These are phyloP conservation scores for Netelia inedita DNA, from an alignment of 2,888 invertebrate genomes.

Conservation along the genomic window DNA sequence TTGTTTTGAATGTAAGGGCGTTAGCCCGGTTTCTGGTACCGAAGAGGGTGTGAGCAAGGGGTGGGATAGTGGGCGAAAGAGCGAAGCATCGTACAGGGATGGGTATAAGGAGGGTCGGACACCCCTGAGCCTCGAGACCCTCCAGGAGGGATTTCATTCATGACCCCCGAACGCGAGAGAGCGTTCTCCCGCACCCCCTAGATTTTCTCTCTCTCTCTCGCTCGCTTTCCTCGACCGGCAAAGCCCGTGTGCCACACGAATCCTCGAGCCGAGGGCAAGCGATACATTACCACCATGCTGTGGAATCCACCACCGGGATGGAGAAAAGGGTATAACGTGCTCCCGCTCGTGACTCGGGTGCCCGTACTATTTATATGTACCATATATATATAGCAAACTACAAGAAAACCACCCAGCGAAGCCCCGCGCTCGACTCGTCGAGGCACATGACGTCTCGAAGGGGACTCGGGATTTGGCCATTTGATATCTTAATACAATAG, in stretches of 20 bases:
- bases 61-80: constrained; percentile 57
- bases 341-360: constrained; percentile 34
- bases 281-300: constrained; percentile 78
- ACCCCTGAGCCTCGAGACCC: constrained; percentile 80
- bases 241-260: constrained; percentile 46
- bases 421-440: constrained; percentile 68
- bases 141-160: constrained; percentile 85
- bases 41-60: constrained; percentile 47
- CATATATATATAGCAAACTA: constrained; percentile 20
- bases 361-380: constrained; percentile 29
- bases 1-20: constrained; percentile 81
- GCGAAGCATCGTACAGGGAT: constrained; percentile 68
- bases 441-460: constrained; percentile 80
- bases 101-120: constrained; percentile 82
- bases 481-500: constrained; percentile 84
- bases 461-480: constrained; percentile 81
- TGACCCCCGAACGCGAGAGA: constrained; percentile 76
- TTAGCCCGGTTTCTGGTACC: constrained; percentile 75
- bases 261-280: constrained; percentile 77
- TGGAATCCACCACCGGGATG: constrained; percentile 48
- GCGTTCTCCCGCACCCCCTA: constrained; percentile 57
- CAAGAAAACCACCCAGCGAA: constrained; percentile 61
- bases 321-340: constrained; percentile 78
- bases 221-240: not conserved
- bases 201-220: constrained; percentile 68